Conservation (phyloP, 2,113 vertebrate genomes). For the Ranitomeya variabilis region DNA sequence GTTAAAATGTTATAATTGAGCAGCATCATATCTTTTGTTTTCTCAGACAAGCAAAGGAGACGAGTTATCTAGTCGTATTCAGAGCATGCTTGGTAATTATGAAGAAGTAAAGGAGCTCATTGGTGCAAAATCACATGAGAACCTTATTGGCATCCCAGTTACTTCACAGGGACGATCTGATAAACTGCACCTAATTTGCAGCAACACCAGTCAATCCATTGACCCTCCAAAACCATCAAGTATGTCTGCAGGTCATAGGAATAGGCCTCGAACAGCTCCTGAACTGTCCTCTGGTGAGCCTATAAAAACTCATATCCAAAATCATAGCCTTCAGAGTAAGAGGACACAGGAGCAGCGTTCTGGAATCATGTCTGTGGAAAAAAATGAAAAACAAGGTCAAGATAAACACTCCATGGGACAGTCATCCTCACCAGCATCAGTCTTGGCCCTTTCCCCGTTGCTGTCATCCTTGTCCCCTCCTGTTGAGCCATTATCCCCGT, state of each 20-base stretch:
- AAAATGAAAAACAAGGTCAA: slow-evolving; percentile 63
- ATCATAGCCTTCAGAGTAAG: slow-evolving; percentile 60
- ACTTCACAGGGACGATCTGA: slow-evolving; percentile 65
- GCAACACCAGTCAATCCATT: slow-evolving; percentile 60
- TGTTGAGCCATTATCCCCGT: slow-evolving; percentile 71
- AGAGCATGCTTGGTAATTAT: slow-evolving; percentile 90
- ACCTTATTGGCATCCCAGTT: slow-evolving; percentile 66
- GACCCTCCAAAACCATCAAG: slow-evolving; percentile 63
- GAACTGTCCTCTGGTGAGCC: slow-evolving; percentile 62
- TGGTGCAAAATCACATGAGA: slow-evolving; percentile 69
- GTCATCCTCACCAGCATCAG: slow-evolving; percentile 59
- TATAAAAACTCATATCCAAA: slow-evolving; percentile 60
- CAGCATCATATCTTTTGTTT: background rate
- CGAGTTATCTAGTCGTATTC: slow-evolving; percentile 89
- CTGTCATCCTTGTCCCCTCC: slow-evolving; percentile 73
- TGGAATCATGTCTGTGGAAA: slow-evolving; percentile 60
- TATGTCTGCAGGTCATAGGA: slow-evolving; percentile 64
- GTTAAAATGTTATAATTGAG: background rate
- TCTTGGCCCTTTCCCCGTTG: slow-evolving; percentile 71
- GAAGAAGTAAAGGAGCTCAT: slow-evolving; percentile 79
- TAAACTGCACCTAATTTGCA: slow-evolving; percentile 72
- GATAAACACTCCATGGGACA: slow-evolving; percentile 58
- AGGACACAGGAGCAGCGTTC: slow-evolving; percentile 56
- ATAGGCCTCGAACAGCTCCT: slow-evolving; percentile 67
- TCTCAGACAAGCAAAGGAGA: slow-evolving; percentile 88